phyloP scores from a whole-genome alignment of 2,888 invertebrate genomes.

The Eilema sororculum region DNA sequence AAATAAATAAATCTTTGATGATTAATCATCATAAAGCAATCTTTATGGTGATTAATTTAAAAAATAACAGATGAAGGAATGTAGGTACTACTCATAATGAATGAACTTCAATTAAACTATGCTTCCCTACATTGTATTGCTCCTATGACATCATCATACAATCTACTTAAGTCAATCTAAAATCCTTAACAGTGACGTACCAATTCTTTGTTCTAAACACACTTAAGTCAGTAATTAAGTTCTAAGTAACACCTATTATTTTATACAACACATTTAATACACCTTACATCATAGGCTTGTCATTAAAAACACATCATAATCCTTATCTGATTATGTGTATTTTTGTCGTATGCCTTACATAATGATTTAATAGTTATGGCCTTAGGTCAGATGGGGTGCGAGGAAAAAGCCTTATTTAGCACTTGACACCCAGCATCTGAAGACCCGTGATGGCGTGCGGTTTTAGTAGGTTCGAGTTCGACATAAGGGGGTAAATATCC shows the following conservation, averaged over 20 bases:
- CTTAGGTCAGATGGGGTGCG: not conserved
- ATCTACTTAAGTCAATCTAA: conserved; percentile 1
- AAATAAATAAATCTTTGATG: no score
- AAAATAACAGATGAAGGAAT: not conserved
- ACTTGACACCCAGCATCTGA: no score
- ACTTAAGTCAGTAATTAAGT: not conserved
- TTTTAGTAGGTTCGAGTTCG: not conserved
- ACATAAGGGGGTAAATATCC: no score
- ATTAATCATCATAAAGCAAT: no score
- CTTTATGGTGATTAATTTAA: no score
- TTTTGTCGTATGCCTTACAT: no score
- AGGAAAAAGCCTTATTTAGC: no score
- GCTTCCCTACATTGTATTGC: not conserved
- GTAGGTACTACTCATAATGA: not conserved
- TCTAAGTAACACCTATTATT: not conserved
- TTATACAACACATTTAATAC: not conserved
- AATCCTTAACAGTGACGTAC: conserved; percentile 11
- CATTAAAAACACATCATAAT: not conserved
- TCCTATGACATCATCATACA: not conserved
- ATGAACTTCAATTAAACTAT: not conserved
- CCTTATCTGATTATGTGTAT: not conserved
- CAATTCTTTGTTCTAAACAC: not conserved
- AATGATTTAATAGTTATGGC: not conserved
- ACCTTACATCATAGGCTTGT: not conserved
- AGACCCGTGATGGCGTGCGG: not conserved